Evolutionary conservation across 2,888 invertebrate species (phyloP).

Genomic region (Nipponacmea schrenckii): DNA sequence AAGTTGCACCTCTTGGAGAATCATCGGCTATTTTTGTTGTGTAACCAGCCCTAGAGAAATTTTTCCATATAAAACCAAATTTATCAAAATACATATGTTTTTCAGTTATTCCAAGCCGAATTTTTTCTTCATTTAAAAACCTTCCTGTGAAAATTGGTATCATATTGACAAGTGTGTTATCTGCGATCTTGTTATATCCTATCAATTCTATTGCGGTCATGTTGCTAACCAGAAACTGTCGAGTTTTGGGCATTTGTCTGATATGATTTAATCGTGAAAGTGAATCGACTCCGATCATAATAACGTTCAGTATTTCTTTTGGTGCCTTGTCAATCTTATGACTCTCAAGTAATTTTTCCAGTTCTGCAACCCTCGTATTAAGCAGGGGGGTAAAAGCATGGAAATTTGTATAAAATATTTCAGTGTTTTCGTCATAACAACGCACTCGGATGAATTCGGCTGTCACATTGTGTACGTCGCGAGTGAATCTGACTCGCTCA

Average conservation of each 20-base stretch:
- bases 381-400: slow-evolving; percentile 55
- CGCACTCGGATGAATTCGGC: slow-evolving; percentile 57
- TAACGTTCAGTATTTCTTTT: slow-evolving; percentile 74
- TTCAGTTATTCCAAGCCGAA: not conserved
- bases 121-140: slow-evolving; percentile 29
- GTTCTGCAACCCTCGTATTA: slow-evolving; percentile 31
- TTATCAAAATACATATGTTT: slow-evolving; percentile 23
- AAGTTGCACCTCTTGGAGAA: slow-evolving; percentile 79
- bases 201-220: slow-evolving; percentile 80
- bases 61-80: slow-evolving; percentile 84
- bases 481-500: slow-evolving; percentile 7
- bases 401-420: slow-evolving; percentile 55
- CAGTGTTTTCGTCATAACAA: slow-evolving; percentile 48
- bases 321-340: slow-evolving; percentile 31
- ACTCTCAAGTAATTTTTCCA: slow-evolving; percentile 25
- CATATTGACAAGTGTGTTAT: slow-evolving; percentile 92
- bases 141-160: slow-evolving; percentile 77
- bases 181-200: slow-evolving; percentile 93
- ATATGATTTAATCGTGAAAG: slow-evolving; percentile 87
- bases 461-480: slow-evolving; percentile 23
- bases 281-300: slow-evolving; percentile 86
- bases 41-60: slow-evolving; percentile 79
- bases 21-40: slow-evolving; percentile 86
- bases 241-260: slow-evolving; percentile 81
- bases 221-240: slow-evolving; percentile 73